phyloP scores from a whole-genome alignment of 2,113 vertebrate genomes.

The Probosciger aterrimus region DNA sequence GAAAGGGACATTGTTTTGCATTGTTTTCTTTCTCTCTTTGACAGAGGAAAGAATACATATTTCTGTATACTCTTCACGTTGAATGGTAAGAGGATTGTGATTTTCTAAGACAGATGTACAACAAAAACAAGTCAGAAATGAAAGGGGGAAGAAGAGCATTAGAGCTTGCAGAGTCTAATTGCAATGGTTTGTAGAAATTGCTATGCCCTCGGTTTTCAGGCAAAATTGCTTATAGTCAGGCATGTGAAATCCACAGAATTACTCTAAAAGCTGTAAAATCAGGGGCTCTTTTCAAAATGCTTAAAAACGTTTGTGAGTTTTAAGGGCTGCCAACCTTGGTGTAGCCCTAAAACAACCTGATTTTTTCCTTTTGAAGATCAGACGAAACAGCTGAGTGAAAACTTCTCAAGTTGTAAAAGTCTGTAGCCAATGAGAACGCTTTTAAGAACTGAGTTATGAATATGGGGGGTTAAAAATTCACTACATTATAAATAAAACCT shows the following conservation, averaged over 20 bases:
- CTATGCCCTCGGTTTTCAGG: not conserved
- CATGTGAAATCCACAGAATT: not conserved
- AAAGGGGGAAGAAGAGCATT: not conserved
- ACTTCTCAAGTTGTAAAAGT: not conserved
- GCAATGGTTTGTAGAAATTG: not conserved
- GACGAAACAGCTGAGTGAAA: not conserved
- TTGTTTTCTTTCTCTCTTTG: not conserved
- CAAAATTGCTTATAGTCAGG: not conserved
- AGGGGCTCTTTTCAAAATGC: not conserved
- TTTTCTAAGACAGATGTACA: not conserved
- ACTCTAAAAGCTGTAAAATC: not conserved
- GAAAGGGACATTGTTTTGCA: not conserved
- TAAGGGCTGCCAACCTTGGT: not conserved
- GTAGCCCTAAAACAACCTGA: not conserved
- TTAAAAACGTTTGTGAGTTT: not conserved
- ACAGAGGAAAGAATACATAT: not conserved
- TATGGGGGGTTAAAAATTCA: not conserved
- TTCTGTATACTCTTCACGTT: not conserved
- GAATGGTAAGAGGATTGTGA: rapidly evolving
- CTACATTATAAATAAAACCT: not conserved
- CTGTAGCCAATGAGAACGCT: not conserved
- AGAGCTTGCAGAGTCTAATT: not conserved
- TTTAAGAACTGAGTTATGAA: not conserved
- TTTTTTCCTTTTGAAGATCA: not conserved
- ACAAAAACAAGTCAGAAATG: not conserved